Evolutionary conservation across 2,888 invertebrate genomes (phyloP).

Genomic region (Pristionchus mayeri): DNA sequence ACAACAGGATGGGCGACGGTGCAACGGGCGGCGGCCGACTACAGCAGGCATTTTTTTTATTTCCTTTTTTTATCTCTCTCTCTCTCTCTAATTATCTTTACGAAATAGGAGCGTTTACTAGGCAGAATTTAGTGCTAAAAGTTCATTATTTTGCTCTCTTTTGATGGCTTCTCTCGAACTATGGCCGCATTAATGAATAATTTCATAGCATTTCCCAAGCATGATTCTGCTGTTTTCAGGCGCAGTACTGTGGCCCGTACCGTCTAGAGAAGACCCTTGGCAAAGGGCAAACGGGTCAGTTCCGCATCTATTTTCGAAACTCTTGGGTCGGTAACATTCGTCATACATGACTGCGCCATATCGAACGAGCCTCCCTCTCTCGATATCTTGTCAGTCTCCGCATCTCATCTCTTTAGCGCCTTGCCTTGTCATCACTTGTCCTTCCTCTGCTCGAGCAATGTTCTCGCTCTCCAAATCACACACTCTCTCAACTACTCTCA

Average conservation of each 20-base stretch:
- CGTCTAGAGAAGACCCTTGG: constrained; percentile 98
- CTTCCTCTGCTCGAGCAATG: too few species aligned
- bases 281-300: constrained; percentile 96
- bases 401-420: not conserved
- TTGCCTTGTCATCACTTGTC: constrained; percentile 28
- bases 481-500: too few species aligned
- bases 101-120: too few species aligned
- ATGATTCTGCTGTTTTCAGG: constrained; percentile 53
- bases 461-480: too few species aligned
- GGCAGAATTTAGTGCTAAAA: not conserved
- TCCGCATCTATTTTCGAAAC: not conserved
- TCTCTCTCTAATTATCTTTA: not conserved
- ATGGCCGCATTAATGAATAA: too few species aligned
- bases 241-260: constrained; percentile 97
- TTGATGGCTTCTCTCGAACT: not conserved
- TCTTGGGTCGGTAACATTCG: not conserved
- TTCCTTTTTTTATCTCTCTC: not conserved
- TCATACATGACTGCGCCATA: not conserved
- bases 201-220: too few species aligned
- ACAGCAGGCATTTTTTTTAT: constrained; percentile 35
- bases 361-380: not conserved
- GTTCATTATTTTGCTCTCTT: not conserved
- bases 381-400: not conserved
- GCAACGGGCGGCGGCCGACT: constrained; percentile 42
- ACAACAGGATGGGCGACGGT: constrained; percentile 69